Percentiles rank a stretch among this genome's conserved stretches.
Conservation (phyloP, 2,888 invertebrate species). For the Pasiphila rectangulata region DNA sequence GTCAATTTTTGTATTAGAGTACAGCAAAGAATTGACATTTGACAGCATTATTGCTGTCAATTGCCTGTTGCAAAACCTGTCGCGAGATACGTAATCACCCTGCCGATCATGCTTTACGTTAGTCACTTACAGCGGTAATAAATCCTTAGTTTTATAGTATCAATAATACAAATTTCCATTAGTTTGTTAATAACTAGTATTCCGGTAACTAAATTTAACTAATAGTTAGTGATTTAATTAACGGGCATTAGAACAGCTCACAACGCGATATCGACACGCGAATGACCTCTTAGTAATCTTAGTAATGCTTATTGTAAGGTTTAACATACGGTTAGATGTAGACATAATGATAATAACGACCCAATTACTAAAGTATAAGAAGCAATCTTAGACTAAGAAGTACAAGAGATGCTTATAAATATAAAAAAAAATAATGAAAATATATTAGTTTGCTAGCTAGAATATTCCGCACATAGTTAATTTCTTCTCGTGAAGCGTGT, state of each 20-base stretch:
- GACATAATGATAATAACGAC: slow-evolving; percentile 16
- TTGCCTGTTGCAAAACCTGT: too few relatives aligned
- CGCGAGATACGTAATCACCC: too few relatives aligned
- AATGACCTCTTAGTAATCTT: slow-evolving; percentile 16
- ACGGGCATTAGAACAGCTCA: background rate
- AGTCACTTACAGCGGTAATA: too few relatives aligned
- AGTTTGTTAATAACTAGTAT: slow-evolving; percentile 42
- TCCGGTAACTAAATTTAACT: too few relatives aligned
- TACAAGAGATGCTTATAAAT: slow-evolving; percentile 5
- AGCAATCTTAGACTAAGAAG: slow-evolving; percentile 20
- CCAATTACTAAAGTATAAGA: slow-evolving; percentile 22
- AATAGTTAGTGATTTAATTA: background rate
- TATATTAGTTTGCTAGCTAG: slow-evolving; percentile 9
- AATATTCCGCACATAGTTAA: background rate
- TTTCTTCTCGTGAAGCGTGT: background rate
- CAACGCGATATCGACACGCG: slow-evolving; percentile 8
- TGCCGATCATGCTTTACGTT: too few relatives aligned
- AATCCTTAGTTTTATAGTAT: too few relatives aligned
- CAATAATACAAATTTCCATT: slow-evolving; percentile 37
- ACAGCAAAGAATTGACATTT: too few relatives aligned
- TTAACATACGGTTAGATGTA: slow-evolving; percentile 8
- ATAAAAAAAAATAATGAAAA: background rate
- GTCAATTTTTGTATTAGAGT: too few relatives aligned
- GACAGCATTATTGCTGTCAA: too few relatives aligned
- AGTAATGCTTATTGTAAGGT: slow-evolving; percentile 16